Conservation (phyloP, 2,113 vertebrate genomes). For the Microtus pennsylvanicus region DNA sequence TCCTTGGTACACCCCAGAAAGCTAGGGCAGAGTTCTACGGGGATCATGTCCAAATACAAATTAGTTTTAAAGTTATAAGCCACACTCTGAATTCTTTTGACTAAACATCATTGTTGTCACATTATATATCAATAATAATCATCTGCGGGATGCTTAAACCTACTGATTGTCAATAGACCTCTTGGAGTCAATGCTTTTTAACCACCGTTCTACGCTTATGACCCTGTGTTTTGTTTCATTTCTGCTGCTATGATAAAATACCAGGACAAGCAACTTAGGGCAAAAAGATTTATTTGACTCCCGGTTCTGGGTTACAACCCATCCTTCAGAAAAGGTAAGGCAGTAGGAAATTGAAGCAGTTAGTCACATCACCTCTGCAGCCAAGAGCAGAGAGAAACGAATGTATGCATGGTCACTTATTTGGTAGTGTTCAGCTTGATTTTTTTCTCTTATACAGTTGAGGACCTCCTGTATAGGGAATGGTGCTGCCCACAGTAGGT, state of each 20-base stretch:
- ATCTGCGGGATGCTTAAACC: background rate
- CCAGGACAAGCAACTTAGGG: background rate
- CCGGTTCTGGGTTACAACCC: background rate
- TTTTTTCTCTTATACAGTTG: background rate
- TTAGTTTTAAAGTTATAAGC: conserved; percentile 1
- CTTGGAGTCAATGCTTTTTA: background rate
- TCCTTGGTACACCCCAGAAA: background rate
- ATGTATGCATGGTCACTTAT: background rate
- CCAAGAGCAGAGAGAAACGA: background rate
- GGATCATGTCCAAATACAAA: conserved; percentile 7
- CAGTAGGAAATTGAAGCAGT: background rate
- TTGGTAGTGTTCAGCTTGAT: background rate
- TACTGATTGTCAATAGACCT: background rate
- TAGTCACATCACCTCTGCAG: background rate
- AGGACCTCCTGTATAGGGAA: background rate
- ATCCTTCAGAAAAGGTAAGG: background rate
- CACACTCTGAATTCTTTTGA: background rate
- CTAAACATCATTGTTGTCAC: background rate
- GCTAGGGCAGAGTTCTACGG: background rate
- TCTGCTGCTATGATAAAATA: background rate
- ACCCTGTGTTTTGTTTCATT: background rate
- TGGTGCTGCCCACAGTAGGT: background rate
- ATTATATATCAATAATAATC: background rate
- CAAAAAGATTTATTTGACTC: background rate
- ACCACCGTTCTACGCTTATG: background rate